Conservation (phyloP, 2,113 vertebrate genomes). For the Ophthalmolycus amberensis region DNA sequence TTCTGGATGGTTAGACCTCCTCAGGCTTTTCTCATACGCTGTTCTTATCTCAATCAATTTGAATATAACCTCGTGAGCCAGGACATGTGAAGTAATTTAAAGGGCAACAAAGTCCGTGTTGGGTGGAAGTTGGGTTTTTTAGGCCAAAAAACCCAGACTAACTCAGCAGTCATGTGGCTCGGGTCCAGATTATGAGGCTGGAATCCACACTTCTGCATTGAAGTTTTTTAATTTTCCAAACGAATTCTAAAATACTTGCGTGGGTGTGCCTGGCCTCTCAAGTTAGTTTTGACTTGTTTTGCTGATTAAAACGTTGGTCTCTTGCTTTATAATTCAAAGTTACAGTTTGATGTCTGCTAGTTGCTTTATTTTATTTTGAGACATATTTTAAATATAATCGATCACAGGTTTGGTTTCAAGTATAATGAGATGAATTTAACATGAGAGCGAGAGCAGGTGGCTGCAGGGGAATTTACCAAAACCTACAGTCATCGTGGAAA, state of each 20-base stretch:
- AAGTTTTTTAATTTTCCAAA: too few relatives aligned
- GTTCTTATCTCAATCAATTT: too few relatives aligned
- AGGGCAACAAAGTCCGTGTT: too few relatives aligned
- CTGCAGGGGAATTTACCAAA: background rate
- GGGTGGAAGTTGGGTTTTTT: background rate
- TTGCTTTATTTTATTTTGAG: background rate
- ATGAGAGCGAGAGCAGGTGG: background rate
- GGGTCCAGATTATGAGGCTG: background rate
- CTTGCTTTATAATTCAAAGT: background rate
- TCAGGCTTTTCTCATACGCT: too few relatives aligned
- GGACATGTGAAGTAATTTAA: too few relatives aligned
- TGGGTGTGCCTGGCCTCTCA: background rate
- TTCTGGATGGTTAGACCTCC: background rate
- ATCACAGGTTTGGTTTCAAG: background rate
- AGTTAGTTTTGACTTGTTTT: background rate
- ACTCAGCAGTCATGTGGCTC: background rate
- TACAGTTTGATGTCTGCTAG: background rate
- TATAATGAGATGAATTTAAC: background rate
- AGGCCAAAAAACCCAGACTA: too few relatives aligned
- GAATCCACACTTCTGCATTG: background rate
- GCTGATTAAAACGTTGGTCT: background rate
- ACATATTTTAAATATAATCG: background rate
- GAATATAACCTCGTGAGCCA: too few relatives aligned
- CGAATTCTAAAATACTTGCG: background rate
- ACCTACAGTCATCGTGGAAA: background rate